These are phyloP conservation scores for Acheta domesticus DNA, from an alignment of 2,888 invertebrate species.

Conservation along the genomic window DNA sequence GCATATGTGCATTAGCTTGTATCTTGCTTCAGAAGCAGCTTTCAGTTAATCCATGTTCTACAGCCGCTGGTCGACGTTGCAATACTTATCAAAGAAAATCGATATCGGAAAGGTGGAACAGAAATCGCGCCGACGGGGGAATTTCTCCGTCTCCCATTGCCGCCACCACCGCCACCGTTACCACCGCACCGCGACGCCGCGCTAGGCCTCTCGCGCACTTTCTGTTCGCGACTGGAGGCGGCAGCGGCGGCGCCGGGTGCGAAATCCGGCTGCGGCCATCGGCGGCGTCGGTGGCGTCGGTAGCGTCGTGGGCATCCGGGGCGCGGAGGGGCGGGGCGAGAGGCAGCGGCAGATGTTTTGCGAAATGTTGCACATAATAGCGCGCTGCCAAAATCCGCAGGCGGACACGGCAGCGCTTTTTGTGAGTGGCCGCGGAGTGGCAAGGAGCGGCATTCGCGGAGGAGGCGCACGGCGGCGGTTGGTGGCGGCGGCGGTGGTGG, in stretches of 20 bases:
- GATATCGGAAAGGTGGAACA: no score
- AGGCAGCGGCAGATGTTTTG: not conserved
- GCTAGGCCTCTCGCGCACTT: not conserved
- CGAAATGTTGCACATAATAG: not conserved
- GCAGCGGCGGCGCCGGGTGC: conserved; percentile 5
- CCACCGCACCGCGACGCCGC: not conserved
- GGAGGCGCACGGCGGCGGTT: not conserved
- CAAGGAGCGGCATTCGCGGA: not conserved
- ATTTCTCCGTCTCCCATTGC: not conserved
- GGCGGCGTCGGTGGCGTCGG: not conserved
- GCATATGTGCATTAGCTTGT: no score
- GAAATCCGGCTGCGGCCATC: not conserved
- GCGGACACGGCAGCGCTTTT: not conserved
- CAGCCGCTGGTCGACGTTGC: no score
- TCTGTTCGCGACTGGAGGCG: not conserved
- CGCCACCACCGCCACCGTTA: not conserved
- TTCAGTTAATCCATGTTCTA: no score
- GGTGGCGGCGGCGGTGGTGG: not conserved
- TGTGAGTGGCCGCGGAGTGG: not conserved
- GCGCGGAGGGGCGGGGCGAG: not conserved
- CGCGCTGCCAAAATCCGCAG: not conserved
- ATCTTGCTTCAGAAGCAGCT: no score
- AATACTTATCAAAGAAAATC: no score
- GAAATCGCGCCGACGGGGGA: not conserved
- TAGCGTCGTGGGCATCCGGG: not conserved